Evolutionary conservation across 2,797 vertebrate genomes (phyloP).

Genomic region (Heliangelus exortis): DNA sequence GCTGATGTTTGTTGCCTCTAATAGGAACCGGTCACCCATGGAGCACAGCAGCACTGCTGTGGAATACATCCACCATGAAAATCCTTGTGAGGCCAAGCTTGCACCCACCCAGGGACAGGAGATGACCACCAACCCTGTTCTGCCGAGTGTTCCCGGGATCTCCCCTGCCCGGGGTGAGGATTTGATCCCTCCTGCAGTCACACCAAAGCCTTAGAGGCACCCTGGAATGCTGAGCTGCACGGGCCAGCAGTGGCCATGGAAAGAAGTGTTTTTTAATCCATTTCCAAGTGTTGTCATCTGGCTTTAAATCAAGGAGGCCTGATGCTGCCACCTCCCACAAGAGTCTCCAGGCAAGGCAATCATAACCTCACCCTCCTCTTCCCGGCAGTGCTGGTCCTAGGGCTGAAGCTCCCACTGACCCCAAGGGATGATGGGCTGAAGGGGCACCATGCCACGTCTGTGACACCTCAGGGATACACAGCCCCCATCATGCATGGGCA

Average conservation of each 20-base stretch:
- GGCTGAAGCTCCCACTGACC: not conserved
- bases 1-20: slow-evolving; percentile 69
- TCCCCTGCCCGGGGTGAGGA: not conserved
- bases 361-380: not conserved
- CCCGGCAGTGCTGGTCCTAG: not conserved
- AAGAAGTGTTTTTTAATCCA: slow-evolving; percentile 59
- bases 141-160: not conserved
- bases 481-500: not conserved
- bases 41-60: slow-evolving; percentile 40
- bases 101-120: not conserved
- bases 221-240: not conserved
- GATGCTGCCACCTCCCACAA: slow-evolving; percentile 58
- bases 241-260: slow-evolving; percentile 39
- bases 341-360: slow-evolving; percentile 29
- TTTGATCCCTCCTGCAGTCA: not conserved
- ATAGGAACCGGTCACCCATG: slow-evolving; percentile 65
- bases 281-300: slow-evolving; percentile 66
- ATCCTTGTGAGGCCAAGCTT: fast-evolving
- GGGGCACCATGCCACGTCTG: not conserved
- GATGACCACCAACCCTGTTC: not conserved
- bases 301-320: slow-evolving; percentile 56
- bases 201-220: not conserved
- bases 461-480: fast-evolving
- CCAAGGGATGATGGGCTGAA: not conserved
- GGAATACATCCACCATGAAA: slow-evolving; percentile 36